Percentiles rank a stretch among this genome's conserved stretches.
These are phyloP conservation scores for Ganaspis sp. DNA, from an alignment of 1,140 invertebrate genomes.

Conservation along the genomic window DNA sequence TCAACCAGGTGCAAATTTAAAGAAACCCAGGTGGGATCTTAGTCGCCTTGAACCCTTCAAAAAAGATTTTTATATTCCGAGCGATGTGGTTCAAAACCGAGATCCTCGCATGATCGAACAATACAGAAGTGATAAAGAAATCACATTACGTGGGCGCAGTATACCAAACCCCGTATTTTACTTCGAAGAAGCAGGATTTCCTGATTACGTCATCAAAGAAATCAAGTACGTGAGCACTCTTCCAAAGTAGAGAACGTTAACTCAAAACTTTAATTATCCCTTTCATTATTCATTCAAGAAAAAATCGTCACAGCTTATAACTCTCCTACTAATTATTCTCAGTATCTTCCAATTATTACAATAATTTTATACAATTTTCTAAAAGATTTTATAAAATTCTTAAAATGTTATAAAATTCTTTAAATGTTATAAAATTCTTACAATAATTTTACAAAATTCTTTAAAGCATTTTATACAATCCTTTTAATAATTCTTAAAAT, in stretches of 20 bases:
- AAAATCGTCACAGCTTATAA: too few relatives aligned
- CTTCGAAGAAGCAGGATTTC: constrained; percentile 89
- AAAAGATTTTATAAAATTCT: too few relatives aligned
- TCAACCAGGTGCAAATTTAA: constrained; percentile 83
- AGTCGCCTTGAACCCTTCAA: constrained; percentile 89
- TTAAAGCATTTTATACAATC: too few relatives aligned
- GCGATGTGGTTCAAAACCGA: constrained; percentile 83
- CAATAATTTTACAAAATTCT: too few relatives aligned
- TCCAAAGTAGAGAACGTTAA: too few relatives aligned
- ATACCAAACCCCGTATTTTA: constrained; percentile 88
- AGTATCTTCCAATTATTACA: too few relatives aligned
- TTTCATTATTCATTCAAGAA: constrained; percentile 13
- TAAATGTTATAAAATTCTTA: too few relatives aligned
- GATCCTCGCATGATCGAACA: constrained; percentile 84
- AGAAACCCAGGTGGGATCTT: constrained; percentile 89
- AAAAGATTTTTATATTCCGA: constrained; percentile 94
- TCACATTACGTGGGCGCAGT: constrained; percentile 87
- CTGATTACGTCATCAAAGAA: constrained; percentile 88
- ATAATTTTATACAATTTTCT: too few relatives aligned
- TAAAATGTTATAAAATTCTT: background rate
- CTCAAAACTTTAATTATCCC: background rate
- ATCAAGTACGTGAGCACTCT: constrained; percentile 75
- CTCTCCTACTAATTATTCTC: too few relatives aligned
- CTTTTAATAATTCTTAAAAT: too few relatives aligned
- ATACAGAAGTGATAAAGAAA: constrained; percentile 86